These are phyloP conservation scores for Strongylocentrotus purpuratus DNA, from an alignment of 35 echinoderm and acorn worm species.

Conservation along the genomic window DNA sequence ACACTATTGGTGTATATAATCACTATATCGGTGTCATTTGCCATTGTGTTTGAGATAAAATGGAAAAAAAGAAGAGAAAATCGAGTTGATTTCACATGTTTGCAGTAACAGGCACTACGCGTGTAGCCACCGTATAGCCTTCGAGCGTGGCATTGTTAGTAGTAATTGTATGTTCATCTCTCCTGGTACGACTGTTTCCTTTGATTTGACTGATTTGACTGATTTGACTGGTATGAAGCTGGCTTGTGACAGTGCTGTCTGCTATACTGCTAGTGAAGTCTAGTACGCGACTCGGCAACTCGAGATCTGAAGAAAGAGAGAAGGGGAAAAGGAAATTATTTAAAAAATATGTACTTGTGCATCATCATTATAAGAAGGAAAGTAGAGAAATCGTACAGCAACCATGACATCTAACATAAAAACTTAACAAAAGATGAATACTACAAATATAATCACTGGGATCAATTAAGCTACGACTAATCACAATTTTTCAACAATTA, in stretches of 20 bases:
- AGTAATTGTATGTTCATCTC: conserved; percentile 65
- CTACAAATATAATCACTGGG: no score
- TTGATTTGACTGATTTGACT: neutral
- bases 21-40: neutral
- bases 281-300: conserved; percentile 41
- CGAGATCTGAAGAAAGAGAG: neutral
- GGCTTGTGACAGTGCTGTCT: neutral
- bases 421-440: no score
- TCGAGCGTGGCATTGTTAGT: conserved; percentile 65
- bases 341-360: neutral
- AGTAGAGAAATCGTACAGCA: neutral
- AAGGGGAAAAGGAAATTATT: neutral
- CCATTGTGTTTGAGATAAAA: neutral
- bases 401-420: no score
- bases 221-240: conserved; percentile 14
- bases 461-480: no score
- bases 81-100: neutral
- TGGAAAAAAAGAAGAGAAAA: no score
- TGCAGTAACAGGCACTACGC: conserved; percentile 57
- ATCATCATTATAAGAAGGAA: neutral
- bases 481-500: no score
- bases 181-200: neutral
- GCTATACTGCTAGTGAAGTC: conserved; percentile 32
- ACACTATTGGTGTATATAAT: neutral
- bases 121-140: conserved; percentile 76